A percentile compares a stretch with the other conserved stretches of the same genome.
Conservation (phyloP, 2,113 vertebrate genomes). For the Pica pica region DNA sequence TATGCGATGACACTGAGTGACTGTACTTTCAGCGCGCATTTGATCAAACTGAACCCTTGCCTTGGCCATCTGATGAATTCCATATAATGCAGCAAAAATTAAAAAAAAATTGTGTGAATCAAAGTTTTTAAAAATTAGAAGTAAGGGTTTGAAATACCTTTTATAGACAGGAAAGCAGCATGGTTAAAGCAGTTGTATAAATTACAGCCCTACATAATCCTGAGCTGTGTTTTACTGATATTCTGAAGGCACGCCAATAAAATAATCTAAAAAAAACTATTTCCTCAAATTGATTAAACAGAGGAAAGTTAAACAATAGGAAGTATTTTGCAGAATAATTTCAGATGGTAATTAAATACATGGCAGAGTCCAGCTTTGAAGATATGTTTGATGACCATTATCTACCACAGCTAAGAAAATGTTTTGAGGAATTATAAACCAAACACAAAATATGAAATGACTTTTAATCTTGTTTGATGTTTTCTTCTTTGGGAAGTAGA, state of each 20-base stretch:
- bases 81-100: not conserved
- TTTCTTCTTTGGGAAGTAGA: not conserved
- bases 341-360: not conserved
- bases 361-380: not conserved
- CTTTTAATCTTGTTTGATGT: too few relatives aligned
- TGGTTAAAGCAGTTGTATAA: not conserved
- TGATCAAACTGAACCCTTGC: not conserved
- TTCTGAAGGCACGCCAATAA: not conserved
- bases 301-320: not conserved
- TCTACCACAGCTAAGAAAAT: not conserved
- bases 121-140: not conserved
- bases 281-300: not conserved
- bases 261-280: not conserved
- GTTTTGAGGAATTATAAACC: not conserved
- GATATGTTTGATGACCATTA: not conserved
- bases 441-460: not conserved
- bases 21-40: not conserved
- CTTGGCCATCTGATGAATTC: not conserved
- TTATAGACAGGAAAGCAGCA: not conserved
- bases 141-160: not conserved
- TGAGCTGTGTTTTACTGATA: not conserved
- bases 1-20: not conserved
- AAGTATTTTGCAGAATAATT: not conserved
- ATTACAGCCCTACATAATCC: not conserved
- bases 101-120: not conserved